Evolutionary conservation across 1,140 invertebrate genomes (phyloP).

Genomic region (Brachionus manjavacas): DNA sequence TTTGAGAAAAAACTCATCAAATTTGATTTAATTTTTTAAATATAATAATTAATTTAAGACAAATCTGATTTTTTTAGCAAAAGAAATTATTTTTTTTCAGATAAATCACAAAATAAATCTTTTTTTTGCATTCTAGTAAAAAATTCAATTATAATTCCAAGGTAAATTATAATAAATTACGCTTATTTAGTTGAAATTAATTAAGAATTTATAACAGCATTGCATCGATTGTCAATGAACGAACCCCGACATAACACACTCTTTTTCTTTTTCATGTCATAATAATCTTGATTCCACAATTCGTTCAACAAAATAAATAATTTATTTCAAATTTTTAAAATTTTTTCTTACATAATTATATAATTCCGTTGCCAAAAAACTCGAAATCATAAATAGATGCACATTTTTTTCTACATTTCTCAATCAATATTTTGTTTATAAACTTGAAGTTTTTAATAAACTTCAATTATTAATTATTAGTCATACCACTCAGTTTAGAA

Average conservation of each 20-base stretch:
- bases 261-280: neutral
- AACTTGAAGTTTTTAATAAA: too few species aligned
- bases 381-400: too few species aligned
- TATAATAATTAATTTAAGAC: too few species aligned
- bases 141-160: neutral
- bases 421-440: too few species aligned
- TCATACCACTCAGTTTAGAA: neutral
- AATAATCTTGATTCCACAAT: neutral
- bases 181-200: neutral
- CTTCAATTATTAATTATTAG: neutral
- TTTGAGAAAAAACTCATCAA: too few species aligned
- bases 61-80: neutral
- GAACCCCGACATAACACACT: neutral
- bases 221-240: neutral
- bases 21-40: too few species aligned
- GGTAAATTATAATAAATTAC: neutral
- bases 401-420: too few species aligned
- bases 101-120: neutral
- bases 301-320: neutral
- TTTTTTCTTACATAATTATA: neutral
- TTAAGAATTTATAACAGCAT: neutral
- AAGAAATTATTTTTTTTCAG: neutral
- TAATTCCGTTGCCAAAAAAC: neutral
- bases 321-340: neutral
- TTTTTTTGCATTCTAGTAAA: neutral